phyloP scores from a whole-genome alignment of 2,888 invertebrate species.

The Erebia palarica region DNA sequence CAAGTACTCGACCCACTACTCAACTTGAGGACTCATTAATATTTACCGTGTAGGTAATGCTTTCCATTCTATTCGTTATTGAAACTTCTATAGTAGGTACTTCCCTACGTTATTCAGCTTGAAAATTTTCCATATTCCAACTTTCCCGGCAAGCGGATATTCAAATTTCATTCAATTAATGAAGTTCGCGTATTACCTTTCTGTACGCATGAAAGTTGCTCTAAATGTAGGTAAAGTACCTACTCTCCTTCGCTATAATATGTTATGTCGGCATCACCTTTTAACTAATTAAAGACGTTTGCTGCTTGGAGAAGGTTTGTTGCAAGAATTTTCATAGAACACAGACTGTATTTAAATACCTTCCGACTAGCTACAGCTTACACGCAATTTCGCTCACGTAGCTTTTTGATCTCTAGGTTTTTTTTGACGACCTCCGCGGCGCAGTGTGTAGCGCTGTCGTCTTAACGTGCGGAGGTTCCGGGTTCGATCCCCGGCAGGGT shows the following conservation, averaged over 20 bases:
- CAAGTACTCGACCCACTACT: no score
- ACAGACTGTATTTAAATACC: no score
- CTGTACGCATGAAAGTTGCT: conserved; percentile 2
- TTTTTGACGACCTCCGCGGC: no score
- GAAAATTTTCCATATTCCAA: conserved; percentile 18
- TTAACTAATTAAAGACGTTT: no score
- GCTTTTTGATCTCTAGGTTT: no score
- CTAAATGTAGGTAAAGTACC: conserved; percentile 1
- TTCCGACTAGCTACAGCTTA: neutral
- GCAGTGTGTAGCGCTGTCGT: no score
- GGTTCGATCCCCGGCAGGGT: no score
- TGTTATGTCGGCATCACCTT: no score
- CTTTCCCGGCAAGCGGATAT: conserved; percentile 14
- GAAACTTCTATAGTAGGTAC: neutral
- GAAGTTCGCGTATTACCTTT: conserved; percentile 11
- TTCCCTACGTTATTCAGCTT: neutral
- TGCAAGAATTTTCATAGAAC: no score
- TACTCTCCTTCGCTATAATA: neutral
- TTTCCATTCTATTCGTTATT: conserved; percentile 5
- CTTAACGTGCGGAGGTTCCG: no score
- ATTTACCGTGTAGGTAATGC: neutral
- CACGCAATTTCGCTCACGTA: no score
- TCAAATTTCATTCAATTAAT: conserved; percentile 19
- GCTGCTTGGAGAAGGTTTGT: no score
- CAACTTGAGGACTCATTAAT: neutral